Evolutionary conservation across 92 coral and sea anemone genomes (phyloP).

Genomic region (Diadumene lineata): DNA sequence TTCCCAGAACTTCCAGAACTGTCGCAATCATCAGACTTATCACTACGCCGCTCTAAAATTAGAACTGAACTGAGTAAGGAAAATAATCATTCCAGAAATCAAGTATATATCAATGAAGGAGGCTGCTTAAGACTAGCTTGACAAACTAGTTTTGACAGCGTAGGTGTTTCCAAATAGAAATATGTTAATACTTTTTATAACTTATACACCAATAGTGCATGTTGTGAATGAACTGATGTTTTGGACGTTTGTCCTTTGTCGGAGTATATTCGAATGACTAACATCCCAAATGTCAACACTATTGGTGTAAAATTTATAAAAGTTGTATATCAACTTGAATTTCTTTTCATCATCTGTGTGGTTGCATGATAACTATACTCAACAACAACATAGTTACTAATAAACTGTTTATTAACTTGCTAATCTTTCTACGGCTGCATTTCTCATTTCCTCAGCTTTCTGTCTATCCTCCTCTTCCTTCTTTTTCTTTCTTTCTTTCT

Average conservation of each 20-base stretch:
- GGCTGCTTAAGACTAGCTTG: no score
- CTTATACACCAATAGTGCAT: no score
- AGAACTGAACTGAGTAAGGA: not conserved
- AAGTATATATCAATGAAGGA: no score
- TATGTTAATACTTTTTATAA: no score
- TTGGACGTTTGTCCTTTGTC: no score
- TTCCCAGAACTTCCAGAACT: constrained; percentile 24
- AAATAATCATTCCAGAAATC: not conserved
- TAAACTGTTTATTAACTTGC: constrained; percentile 39
- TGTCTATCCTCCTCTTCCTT: constrained; percentile 48
- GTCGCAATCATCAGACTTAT: constrained; percentile 30
- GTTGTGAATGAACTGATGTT: no score
- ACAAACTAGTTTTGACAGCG: no score
- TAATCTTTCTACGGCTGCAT: constrained; percentile 58
- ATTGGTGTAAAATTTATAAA: not conserved
- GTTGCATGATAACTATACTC: no score
- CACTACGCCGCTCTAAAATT: constrained; percentile 22
- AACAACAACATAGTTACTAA: not conserved
- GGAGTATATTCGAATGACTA: not conserved
- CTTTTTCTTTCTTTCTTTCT: constrained; percentile 28
- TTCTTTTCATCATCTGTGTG: not conserved
- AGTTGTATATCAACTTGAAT: not conserved
- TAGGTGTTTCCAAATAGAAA: no score
- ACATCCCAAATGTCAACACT: not conserved
- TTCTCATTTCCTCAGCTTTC: constrained; percentile 56